Percentiles rank a stretch among this genome's conserved stretches.
Conservation (phyloP, 1,140 invertebrate species). For the Pentalonia nigronervosa region DNA sequence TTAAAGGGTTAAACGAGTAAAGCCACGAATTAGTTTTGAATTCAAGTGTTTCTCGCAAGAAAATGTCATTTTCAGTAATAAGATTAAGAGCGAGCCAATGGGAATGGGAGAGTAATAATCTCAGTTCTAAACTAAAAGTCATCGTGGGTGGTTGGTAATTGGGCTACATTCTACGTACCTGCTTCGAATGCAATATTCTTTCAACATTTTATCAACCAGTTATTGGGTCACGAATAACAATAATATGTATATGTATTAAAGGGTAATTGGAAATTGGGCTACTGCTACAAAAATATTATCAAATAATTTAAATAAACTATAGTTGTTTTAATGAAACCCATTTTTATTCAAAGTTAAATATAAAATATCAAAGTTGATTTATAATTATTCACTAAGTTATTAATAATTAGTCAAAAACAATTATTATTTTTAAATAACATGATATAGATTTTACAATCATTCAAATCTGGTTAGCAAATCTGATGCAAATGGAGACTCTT, state of each 20-base stretch:
- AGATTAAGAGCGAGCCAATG: not conserved
- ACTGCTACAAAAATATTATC: not conserved
- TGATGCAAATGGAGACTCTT: not conserved
- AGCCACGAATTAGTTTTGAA: not conserved
- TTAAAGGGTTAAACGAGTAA: conserved; percentile 31
- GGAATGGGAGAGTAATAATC: not conserved
- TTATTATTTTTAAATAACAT: not conserved
- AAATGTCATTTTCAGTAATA: not conserved
- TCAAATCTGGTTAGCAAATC: not conserved
- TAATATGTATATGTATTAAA: not conserved
- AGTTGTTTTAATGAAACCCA: not conserved
- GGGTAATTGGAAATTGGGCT: not conserved
- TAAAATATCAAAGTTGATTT: not conserved
- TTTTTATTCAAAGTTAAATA: not conserved
- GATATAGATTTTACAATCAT: not conserved
- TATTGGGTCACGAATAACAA: not conserved
- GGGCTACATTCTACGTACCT: not conserved
- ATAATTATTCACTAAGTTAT: not conserved
- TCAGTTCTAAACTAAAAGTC: not conserved
- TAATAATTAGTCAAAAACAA: not conserved
- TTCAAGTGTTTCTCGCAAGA: not conserved
- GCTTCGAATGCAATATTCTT: not conserved
- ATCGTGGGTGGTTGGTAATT: not conserved
- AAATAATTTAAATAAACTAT: not conserved
- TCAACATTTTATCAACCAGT: too few relatives aligned